A percentile compares a stretch with the other conserved stretches of the same genome.
phyloP scores from a whole-genome alignment of 2,888 invertebrate genomes.

The Cheilosia soror region DNA sequence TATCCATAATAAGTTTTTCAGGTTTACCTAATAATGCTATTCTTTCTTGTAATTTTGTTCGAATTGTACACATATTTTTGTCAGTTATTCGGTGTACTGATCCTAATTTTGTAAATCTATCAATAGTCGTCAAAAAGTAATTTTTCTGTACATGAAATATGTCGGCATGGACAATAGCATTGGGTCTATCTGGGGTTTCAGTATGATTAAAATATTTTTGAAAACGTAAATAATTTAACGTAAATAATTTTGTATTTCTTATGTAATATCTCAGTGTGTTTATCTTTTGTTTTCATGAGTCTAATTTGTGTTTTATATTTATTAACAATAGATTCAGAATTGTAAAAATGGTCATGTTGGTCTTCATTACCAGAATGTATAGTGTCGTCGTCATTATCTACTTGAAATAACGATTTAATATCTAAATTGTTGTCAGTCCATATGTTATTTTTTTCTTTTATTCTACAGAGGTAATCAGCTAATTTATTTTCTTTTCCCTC shows the following conservation, averaged over 20 bases:
- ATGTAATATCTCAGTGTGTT: background rate
- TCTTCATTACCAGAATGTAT: conserved; percentile 5
- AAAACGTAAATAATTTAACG: background rate
- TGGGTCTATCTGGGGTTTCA: conserved; percentile 18
- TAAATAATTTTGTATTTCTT: conserved; percentile 21
- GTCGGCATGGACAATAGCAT: conserved; percentile 2
- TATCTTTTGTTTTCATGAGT: conserved; percentile 4
- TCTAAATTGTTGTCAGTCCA: background rate
- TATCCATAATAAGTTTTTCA: conserved; percentile 36
- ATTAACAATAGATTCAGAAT: conserved; percentile 10
- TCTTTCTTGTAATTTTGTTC: conserved; percentile 34
- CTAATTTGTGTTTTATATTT: conserved; percentile 22
- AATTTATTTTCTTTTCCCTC: background rate
- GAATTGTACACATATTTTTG: conserved; percentile 23
- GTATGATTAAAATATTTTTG: conserved; percentile 45
- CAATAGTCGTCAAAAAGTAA: too few species aligned
- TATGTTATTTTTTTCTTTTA: too few species aligned
- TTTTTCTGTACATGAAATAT: conserved; percentile 33
- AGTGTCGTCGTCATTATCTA: background rate
- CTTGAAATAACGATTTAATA: background rate
- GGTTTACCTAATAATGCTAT: conserved; percentile 46
- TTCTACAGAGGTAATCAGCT: too few species aligned
- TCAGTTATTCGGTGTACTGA: too few species aligned
- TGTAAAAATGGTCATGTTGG: conserved; percentile 18
- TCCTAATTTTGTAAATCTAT: too few species aligned